Base-by-base conservation (phyloP, 2,888 invertebrate species). In the Rotaria magnacalcarata region DNA sequence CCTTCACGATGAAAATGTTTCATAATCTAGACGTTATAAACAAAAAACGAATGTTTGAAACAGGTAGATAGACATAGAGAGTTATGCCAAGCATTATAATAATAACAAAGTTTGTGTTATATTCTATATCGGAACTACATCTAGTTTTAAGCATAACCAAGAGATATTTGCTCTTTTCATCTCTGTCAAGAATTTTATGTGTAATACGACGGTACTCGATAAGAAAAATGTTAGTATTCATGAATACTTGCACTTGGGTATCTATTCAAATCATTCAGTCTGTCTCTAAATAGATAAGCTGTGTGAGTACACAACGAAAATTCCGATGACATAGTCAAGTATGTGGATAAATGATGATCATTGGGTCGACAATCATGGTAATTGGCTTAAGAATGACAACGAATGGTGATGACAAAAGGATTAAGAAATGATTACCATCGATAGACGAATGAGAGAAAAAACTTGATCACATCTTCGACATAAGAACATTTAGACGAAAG, bases 241-340 rank as follows among this genome's bases (percentile, higher is more conserved):
- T 56, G 8, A 24, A 1, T 56, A 24, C 8, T 21, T 24, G 1
- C 24, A 10, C 0, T 24, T 56, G 24, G 8, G 24, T 3, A 24
- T 56, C 8, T 56, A 24, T 56, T 24, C 6, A 41, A 16, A 67
- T 34, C 34, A 3, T 67, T 67, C 67, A 67, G 19, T 41, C 27
- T 27, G 19, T 34, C 19, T 34, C 67, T 67, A 67, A 67, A 67
- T 34, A 67, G 34, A 67, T 19, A 60, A 2, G 24, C 8, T 56
- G 21, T 60, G n/a, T 14, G 58, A 60, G 58, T 11, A n/a, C 11
- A 24, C 14, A 60, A 60, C n/a, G n/a, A 60, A 60, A n/a, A 67
- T 67, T 67, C 34, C 34, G 27, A 19, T 67, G 67, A 67, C 67
- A 67, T 67, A 67, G 14, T 67, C 67, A 67, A 67, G 67, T 67